Base-by-base conservation (phyloP, 2,797 vertebrate genomes). In the Amphiprion clarkii region DNA sequence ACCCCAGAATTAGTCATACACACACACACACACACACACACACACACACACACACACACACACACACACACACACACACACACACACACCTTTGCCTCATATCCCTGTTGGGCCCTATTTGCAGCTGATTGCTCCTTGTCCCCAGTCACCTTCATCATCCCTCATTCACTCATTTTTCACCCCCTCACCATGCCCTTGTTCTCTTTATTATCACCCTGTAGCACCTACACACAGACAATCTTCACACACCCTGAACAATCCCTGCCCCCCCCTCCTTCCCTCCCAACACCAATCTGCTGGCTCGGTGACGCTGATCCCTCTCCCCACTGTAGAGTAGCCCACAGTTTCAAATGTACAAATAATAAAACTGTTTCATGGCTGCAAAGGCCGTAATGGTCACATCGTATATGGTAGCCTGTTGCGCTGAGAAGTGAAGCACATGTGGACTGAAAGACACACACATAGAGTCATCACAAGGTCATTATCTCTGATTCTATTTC, bases 121-220 rank as follows among this genome's bases (percentile, higher is more conserved):
- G 76, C 49, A 33, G 82, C 81, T 91, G 87, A 94, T 93, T 93
- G 89, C 73, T 80, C 85, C 79, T 64, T 79, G 84, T 84, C 88
- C 89, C 53, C 39, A 21, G 70, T 93, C 90, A 90, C 93, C 88
- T 86, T 94, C 87, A 88, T 87, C 89, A 89, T 88, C 70, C 63
- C 79, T 90, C 76, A 85, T 82, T 81, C 88, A 81, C 78, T 85
- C 71, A 79, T 85, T 76, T 76, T 82, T 79, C 56, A 70, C 65
- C 73, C 73, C 51, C 72, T 74, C 68, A 64, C 69, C 54, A 39
- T 73, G 81, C 57, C 80, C 84, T 84, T 51, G 49, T 81, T 87
- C 69, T 79, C 64, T 78, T 23, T 75, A 63, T 79, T 67, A 79
- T 79, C 80, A 53, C 44, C 51, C 71, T 48, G 71, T 79, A 70